Percentiles rank a stretch among this genome's conserved stretches.
Evolutionary conservation across 2,797 vertebrate species (phyloP).

Genomic region (Acomys russatus): DNA sequence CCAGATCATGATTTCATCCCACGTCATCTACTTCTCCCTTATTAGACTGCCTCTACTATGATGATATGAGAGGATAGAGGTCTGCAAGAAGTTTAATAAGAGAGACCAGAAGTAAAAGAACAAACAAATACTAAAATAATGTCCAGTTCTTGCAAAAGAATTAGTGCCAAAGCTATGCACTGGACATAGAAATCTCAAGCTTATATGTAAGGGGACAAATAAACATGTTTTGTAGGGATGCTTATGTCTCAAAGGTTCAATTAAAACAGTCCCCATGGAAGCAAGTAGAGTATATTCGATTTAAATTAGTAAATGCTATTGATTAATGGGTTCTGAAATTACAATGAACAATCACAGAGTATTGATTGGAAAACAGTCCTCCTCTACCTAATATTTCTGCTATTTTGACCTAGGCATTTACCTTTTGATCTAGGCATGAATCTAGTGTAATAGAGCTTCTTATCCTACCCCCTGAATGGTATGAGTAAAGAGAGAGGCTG

Average conservation of each 20-base stretch:
- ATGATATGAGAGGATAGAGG: not conserved
- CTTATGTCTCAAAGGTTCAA: not conserved
- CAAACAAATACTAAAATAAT: not conserved
- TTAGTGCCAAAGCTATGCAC: accelerated
- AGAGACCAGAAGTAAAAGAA: not conserved
- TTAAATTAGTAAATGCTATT: not conserved
- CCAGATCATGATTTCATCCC: not conserved
- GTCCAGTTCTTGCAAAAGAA: not conserved
- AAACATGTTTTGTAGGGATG: no score
- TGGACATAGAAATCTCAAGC: not conserved
- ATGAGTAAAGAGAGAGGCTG: not conserved
- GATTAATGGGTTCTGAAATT: slow-evolving; percentile 24
- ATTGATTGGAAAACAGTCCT: not conserved
- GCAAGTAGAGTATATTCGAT: not conserved
- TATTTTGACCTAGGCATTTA: not conserved
- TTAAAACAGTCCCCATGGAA: not conserved
- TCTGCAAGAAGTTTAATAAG: not conserved
- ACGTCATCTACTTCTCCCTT: not conserved
- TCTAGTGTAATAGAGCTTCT: not conserved
- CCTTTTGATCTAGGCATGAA: not conserved
- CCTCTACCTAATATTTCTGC: not conserved
- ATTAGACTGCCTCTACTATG: not conserved
- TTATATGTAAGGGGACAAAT: not conserved
- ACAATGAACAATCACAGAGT: not conserved
- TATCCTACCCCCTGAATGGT: not conserved